Percentiles rank a stretch among this genome's conserved stretches.
phyloP scores from a whole-genome alignment of 2,797 vertebrate species.

The Argyrosomus regius region DNA sequence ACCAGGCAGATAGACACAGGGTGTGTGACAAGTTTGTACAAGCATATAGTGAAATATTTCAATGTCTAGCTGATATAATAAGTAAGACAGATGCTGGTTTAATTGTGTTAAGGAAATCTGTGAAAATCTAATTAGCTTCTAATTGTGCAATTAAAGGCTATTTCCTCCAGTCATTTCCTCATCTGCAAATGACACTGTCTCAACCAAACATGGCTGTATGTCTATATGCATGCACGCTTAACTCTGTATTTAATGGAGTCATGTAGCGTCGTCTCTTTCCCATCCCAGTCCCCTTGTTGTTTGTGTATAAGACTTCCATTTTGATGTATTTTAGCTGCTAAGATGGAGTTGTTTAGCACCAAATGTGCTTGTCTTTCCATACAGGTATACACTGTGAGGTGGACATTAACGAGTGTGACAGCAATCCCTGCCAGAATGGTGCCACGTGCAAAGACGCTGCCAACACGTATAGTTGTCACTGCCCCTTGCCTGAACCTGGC shows the following conservation, averaged over 20 bases:
- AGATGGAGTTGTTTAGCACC: background rate
- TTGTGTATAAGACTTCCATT: background rate
- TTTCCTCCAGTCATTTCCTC: conserved; percentile 54
- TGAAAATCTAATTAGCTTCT: conserved; percentile 17
- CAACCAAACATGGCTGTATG: background rate
- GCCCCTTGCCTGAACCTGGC: conserved; percentile 78
- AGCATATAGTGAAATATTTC: conserved; percentile 7
- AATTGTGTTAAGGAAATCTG: conserved; percentile 27
- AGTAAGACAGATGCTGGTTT: conserved; percentile 25
- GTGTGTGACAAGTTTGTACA: background rate
- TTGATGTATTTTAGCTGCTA: background rate
- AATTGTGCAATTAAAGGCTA: conserved; percentile 15
- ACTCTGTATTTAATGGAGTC: conserved; percentile 13
- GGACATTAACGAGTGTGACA: conserved; percentile 92
- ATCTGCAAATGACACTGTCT: conserved; percentile 18
- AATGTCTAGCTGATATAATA: conserved; percentile 13
- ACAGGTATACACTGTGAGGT: conserved; percentile 91
- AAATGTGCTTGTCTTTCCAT: conserved; percentile 14
- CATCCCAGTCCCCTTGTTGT: background rate
- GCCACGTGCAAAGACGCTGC: conserved; percentile 88
- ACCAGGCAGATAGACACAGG: background rate
- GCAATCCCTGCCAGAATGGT: conserved; percentile 90
- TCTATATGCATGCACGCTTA: background rate
- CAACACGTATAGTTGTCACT: conserved; percentile 90
- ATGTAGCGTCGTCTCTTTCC: conserved; percentile 5